A percentile compares a stretch with the other conserved stretches of the same genome.
Evolutionary conservation across 2,888 invertebrate genomes (phyloP).

Genomic region (Disparrhopalites patrizii): DNA sequence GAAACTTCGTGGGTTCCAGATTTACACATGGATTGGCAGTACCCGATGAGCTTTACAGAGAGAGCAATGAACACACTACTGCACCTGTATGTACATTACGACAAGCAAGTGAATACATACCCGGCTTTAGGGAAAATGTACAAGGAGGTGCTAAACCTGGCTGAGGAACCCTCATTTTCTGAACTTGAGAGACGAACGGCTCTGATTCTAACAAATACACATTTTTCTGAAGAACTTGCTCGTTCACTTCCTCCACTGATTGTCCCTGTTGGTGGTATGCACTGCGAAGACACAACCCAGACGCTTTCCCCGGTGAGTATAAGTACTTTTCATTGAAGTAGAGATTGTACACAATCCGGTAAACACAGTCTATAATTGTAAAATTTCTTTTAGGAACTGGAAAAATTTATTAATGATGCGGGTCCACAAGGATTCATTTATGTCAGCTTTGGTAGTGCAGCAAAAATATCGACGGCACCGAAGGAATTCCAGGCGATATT

Average conservation of each 20-base stretch:
- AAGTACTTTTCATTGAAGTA: too few species aligned
- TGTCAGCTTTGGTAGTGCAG: constrained; percentile 44
- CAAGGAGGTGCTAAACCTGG: constrained; percentile 19
- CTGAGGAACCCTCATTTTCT: constrained; percentile 26
- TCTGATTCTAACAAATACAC: constrained; percentile 37
- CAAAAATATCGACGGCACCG: constrained; percentile 38
- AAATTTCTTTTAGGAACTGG: constrained; percentile 40
- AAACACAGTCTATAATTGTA: too few species aligned
- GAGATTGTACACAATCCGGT: too few species aligned
- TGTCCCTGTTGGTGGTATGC: constrained; percentile 19
- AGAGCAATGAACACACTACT: constrained; percentile 24
- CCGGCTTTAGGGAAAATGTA: constrained; percentile 29
- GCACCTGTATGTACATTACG: constrained; percentile 13
- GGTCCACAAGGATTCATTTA: constrained; percentile 42
- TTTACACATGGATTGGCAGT: constrained; percentile 28
- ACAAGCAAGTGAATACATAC: constrained; percentile 21
- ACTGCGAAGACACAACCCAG: constrained; percentile 21
- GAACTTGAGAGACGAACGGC: constrained; percentile 35
- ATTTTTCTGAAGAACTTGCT: constrained; percentile 36
- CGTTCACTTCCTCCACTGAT: constrained; percentile 28
- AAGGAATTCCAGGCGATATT: constrained; percentile 24
- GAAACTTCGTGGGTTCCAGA: constrained; percentile 30
- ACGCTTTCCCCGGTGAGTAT: constrained; percentile 15
- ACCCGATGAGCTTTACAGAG: constrained; percentile 33
- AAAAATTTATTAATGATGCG: constrained; percentile 36